These are phyloP conservation scores for Heterotis niloticus DNA, from an alignment of 2,113 vertebrate species.

Conservation along the genomic window DNA sequence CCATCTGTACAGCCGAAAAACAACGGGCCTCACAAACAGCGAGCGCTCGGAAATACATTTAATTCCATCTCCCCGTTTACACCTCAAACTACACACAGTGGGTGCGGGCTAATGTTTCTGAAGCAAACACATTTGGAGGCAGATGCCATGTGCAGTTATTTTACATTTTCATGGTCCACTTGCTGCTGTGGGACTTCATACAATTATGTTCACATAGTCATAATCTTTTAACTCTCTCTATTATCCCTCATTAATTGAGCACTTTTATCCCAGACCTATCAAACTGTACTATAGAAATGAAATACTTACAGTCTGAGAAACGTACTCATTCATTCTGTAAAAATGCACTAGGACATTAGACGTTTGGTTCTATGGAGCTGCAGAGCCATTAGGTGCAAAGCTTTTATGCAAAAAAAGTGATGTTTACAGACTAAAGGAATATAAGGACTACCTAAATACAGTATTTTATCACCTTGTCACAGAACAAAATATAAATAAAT, in stretches of 20 bases:
- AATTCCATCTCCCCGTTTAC: not conserved
- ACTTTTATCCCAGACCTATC: conserved; percentile 5
- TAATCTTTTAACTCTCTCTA: conserved; percentile 1
- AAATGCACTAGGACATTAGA: no score
- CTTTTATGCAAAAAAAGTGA: not conserved
- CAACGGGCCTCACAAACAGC: not conserved
- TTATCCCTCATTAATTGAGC: conserved; percentile 9
- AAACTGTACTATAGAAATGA: conserved; percentile 11
- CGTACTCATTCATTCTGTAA: not conserved
- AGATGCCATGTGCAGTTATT: not conserved
- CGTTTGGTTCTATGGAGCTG: not conserved
- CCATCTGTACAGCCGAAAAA: not conserved
- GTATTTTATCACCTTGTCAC: no score
- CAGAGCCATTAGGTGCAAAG: not conserved
- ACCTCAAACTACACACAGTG: not conserved
- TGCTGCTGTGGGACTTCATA: not conserved
- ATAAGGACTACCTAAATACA: no score
- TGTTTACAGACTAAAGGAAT: not conserved
- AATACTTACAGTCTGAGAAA: not conserved
- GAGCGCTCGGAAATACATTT: not conserved
- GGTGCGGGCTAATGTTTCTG: not conserved
- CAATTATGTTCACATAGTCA: conserved; percentile 5
- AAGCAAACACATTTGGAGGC: not conserved
- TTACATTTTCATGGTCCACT: not conserved
- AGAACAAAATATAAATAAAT: no score